These are phyloP conservation scores for Sitophilus oryzae DNA, from an alignment of 1,140 invertebrate genomes.

Conservation along the genomic window DNA sequence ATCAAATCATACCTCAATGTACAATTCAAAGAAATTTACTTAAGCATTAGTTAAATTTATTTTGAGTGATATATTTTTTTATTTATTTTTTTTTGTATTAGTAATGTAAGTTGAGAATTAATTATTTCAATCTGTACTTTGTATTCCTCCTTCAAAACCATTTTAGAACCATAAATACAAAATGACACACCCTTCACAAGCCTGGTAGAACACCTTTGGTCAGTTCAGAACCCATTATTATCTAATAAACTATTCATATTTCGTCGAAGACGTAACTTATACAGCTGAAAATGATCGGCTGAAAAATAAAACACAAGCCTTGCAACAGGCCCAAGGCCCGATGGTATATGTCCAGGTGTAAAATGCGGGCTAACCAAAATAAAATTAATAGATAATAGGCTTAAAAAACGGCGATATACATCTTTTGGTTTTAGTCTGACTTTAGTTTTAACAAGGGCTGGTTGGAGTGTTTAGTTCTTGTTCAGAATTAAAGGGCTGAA, in stretches of 20 bases:
- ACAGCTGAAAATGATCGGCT: background rate
- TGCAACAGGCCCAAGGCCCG: background rate
- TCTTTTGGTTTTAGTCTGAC: constrained; percentile 7
- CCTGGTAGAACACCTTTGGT: background rate
- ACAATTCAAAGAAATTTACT: too few relatives aligned
- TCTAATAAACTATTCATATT: background rate
- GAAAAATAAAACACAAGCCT: background rate
- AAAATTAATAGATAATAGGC: constrained; percentile 11
- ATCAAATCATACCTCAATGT: too few relatives aligned
- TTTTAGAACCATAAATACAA: too few relatives aligned
- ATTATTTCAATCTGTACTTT: too few relatives aligned
- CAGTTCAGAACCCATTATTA: background rate
- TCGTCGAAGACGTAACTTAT: background rate
- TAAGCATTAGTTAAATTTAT: too few relatives aligned
- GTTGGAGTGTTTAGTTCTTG: too few relatives aligned
- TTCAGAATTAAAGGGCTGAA: background rate
- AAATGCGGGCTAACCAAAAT: constrained; percentile 19
- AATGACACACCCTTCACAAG: too few relatives aligned
- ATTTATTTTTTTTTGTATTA: too few relatives aligned
- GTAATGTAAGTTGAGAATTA: too few relatives aligned
- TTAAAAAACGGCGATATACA: constrained; percentile 7
- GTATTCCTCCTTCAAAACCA: too few relatives aligned
- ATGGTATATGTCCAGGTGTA: constrained; percentile 26
- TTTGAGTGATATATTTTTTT: too few relatives aligned
- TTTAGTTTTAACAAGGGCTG: constrained; percentile 4